Evolutionary conservation across 30 jellyfish, hydroid and myxozoan genomes (phyloP), one percentile per base, ranked within the genome.

Genomic region (Rhopilema esculentum): DNA sequence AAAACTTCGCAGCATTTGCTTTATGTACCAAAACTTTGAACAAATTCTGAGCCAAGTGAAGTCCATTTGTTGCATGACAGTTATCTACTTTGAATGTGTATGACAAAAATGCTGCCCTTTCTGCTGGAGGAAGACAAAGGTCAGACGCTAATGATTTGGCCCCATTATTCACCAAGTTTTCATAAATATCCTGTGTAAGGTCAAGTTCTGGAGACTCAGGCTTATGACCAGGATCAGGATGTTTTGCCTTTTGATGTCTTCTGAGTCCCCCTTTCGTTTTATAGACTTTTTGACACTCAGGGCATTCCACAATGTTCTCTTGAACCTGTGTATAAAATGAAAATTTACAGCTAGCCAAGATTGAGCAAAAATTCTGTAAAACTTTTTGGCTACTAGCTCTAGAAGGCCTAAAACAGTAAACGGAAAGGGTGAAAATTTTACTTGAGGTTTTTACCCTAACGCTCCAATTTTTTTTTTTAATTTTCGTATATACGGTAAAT

Each of bases 1-100:
- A 33, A 32, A 73, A 73, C 49, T 28, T 27, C 9, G 32, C 84
- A 73, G 69, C 84, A 73, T 73, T 73, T 73, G 69, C 69, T 32
- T 32, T 73, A 23, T 31, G 30, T 30, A 23, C 69, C 23, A 73
- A 32, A 20, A 63, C 84, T 68, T 68, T 68, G 49, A 68, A 20
- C 79, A 68, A 68, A 8, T 23, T 68, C 50, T 32, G 32, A 20
- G 79, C 32, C 28, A 68, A 16, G 79, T 20, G 8, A 68, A 20
- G 32, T 68, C 79, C 79, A 68, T 27, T 68, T 68, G 28, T 68
- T 68, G 79, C 28, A 32, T 68, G 50, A 20, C 50, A 20, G 32
- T 22, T 68, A 16, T 68, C 79, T 32, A 68, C 50, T n/a, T 32
- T 27, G 32, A 68, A 68, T 68, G 79, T 20, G 32, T 68, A 68